These are phyloP conservation scores for Spongilla lacustris DNA, from an alignment of 37 sponge, comb jelly and placozoan genomes.

Conservation along the genomic window DNA sequence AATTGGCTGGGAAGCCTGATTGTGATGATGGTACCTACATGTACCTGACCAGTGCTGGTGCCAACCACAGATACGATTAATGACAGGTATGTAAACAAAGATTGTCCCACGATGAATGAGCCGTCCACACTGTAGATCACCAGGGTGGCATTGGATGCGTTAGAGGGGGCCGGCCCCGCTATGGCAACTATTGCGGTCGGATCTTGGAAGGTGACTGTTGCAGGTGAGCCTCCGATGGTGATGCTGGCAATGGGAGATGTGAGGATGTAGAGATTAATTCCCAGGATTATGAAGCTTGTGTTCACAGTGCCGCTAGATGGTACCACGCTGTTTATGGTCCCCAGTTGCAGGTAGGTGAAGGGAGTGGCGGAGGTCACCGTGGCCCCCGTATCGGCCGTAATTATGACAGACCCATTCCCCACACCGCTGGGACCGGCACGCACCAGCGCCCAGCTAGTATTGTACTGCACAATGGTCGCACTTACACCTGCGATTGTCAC, in stretches of 20 bases:
- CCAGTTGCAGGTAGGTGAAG: slow-evolving; percentile 60
- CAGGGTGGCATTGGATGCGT: slow-evolving; percentile 22
- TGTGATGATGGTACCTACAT: slow-evolving; percentile 67
- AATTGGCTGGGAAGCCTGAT: neutral
- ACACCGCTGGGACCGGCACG: slow-evolving; percentile 23
- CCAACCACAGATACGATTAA: slow-evolving; percentile 43
- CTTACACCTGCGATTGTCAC: slow-evolving; percentile 51
- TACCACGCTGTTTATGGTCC: slow-evolving; percentile 27
- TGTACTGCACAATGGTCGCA: neutral
- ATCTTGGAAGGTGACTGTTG: slow-evolving; percentile 34
- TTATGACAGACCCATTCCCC: slow-evolving; percentile 27
- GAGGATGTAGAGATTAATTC: slow-evolving; percentile 3
- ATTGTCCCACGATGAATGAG: slow-evolving; percentile 22
- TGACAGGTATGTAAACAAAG: slow-evolving; percentile 50
- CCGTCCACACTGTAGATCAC: slow-evolving; percentile 47
- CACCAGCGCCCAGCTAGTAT: slow-evolving; percentile 13
- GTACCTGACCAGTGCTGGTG: slow-evolving; percentile 42
- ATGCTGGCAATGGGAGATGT: slow-evolving; percentile 21
- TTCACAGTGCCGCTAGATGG: slow-evolving; percentile 67
- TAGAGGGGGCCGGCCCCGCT: slow-evolving; percentile 65
- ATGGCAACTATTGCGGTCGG: slow-evolving; percentile 44
- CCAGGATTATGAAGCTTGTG: slow-evolving; percentile 53
- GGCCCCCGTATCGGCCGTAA: slow-evolving; percentile 56
- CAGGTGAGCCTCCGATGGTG: slow-evolving; percentile 60
- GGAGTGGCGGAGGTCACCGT: slow-evolving; percentile 18